These are phyloP conservation scores for Halocaridina rubra DNA, from an alignment of 2,888 invertebrate genomes.

Conservation along the genomic window DNA sequence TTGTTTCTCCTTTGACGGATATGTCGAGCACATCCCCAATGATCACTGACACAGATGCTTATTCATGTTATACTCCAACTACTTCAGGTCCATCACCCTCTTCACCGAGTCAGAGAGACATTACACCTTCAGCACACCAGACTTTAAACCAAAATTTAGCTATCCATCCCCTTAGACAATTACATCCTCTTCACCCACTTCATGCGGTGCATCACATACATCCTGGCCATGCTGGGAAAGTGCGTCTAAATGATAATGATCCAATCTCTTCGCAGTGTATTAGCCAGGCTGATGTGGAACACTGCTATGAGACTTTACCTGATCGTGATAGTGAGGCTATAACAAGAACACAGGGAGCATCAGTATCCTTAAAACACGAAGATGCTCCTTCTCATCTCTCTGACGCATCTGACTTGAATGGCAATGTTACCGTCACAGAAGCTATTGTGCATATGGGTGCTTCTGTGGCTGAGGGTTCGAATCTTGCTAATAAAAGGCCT, in stretches of 20 bases:
- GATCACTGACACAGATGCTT: conserved; percentile 58
- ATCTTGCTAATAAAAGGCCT: conserved; percentile 15
- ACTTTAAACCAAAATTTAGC: conserved; percentile 32
- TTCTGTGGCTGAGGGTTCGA: background rate
- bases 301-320: conserved; percentile 47
- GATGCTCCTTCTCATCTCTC: background rate
- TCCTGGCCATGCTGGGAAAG: conserved; percentile 22
- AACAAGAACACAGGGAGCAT: background rate
- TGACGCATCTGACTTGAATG: conserved; percentile 52
- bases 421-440: conserved; percentile 50
- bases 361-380: conserved; percentile 6
- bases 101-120: conserved; percentile 39
- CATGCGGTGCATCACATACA: conserved; percentile 51
- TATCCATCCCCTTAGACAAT: conserved; percentile 28
- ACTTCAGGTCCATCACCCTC: conserved; percentile 42
- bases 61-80: conserved; percentile 53
- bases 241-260: conserved; percentile 35
- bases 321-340: conserved; percentile 3
- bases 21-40: conserved; percentile 55
- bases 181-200: conserved; percentile 55
- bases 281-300: conserved; percentile 23
- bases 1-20: conserved; percentile 54
- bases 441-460: conserved; percentile 42
- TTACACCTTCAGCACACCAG: conserved; percentile 32
- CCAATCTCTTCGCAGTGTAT: conserved; percentile 5